Conservation (phyloP, 2,797 vertebrate genomes). For the Argyrosomus regius region DNA sequence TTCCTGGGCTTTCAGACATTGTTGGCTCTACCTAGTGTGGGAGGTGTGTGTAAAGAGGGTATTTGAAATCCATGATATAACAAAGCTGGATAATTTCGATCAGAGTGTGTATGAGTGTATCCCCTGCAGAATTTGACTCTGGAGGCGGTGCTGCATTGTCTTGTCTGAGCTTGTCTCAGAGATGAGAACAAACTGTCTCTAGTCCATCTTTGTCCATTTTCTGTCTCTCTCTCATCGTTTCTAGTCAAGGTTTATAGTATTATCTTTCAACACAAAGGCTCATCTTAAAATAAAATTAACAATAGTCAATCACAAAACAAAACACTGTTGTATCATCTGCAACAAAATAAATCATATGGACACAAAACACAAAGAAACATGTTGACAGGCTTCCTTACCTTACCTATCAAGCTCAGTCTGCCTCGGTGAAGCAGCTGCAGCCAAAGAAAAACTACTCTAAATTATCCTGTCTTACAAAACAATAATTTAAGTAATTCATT, state of each 20-base stretch:
- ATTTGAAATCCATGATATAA: slow-evolving; percentile 52
- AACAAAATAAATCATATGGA: not conserved
- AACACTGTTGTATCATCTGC: not conserved
- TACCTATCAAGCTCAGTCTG: not conserved
- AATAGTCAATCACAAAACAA: not conserved
- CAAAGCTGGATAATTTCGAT: slow-evolving; percentile 42
- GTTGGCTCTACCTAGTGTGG: slow-evolving; percentile 54
- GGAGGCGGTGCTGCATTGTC: slow-evolving; percentile 51
- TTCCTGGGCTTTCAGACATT: slow-evolving; percentile 45
- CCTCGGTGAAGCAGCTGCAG: not conserved
- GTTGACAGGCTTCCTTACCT: not conserved
- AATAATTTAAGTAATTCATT: not conserved
- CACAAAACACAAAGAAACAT: not conserved
- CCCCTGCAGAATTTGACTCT: slow-evolving; percentile 23
- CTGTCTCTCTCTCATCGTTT: not conserved
- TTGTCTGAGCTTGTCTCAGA: slow-evolving; percentile 58
- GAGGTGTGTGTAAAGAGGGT: slow-evolving; percentile 53
- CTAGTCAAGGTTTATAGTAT: not conserved
- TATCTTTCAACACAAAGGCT: not conserved
- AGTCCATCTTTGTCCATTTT: slow-evolving; percentile 17
- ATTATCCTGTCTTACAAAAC: not conserved
- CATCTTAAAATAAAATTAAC: not conserved
- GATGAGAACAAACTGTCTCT: slow-evolving; percentile 45
- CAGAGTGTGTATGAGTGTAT: slow-evolving; percentile 35
- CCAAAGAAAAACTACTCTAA: not conserved